Base-by-base conservation (phyloP, 2,797 vertebrate genomes). In the Propithecus deckenii region DNA sequence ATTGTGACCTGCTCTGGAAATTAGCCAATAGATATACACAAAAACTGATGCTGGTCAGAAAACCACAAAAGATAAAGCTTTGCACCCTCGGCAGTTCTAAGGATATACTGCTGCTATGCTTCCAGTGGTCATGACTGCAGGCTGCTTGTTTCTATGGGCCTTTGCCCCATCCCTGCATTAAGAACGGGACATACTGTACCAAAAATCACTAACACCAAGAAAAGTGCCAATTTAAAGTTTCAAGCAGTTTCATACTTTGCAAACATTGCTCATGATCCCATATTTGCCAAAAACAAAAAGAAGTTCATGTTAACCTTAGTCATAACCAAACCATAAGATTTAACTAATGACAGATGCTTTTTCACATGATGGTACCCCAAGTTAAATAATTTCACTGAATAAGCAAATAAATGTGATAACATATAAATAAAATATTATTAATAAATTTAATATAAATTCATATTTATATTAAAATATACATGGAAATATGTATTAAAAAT, bases 1-100 rank as follows among this genome's bases (percentile, higher is more conserved):
- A 89, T 63, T 61, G 41, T 90, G 63, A 59, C 20, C 43, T 94
- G 11, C 38, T 76, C 23, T 95, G 72, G 71, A 96, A 97, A 96
- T 94, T 38, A 90, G 20, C 5, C 59, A 57, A 46, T 15, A 57
- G 4, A 7, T 41, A 30, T 43, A 50, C 25, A 84, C 23, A 59
- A 83, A 85, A 90, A 43, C 7, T 67, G 13, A 75, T 63, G 18
- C 32, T 81, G 3, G 14, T 35, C 23, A 41, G 61, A 94, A 95
- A 57, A 11, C 8, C 52, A 89, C 7, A 67, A n/a, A 65, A 48
- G 59, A 74, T 72, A 17, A 86, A 76, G 22, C 8, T 78, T 65
- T 84, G n/a, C 0, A 15, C 22, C 1, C 20, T 15, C 35, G 25
- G 17, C 10, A 32, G 43, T 38, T 8, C 0, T 52, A 23, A 23